A percentile compares a stretch with the other conserved stretches of the same genome.
phyloP scores from a whole-genome alignment of 2,113 vertebrate genomes.

The Boulengeromyrus knoepffleri region DNA sequence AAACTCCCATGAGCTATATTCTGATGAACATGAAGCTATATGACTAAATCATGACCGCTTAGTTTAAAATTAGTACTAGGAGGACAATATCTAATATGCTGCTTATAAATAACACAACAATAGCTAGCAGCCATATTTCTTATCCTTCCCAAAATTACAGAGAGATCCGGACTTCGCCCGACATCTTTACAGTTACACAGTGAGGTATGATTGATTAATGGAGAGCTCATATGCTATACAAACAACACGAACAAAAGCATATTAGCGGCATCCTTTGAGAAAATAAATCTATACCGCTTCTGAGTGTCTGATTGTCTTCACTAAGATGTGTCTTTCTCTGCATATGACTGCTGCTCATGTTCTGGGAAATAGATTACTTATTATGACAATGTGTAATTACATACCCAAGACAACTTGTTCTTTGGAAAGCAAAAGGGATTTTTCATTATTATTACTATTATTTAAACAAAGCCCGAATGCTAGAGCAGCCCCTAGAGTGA shows the following conservation, averaged over 20 bases:
- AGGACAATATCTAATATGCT: neutral
- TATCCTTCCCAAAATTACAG: neutral
- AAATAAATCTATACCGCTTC: neutral
- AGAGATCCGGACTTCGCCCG: neutral
- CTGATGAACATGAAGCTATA: neutral
- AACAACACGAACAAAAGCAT: neutral
- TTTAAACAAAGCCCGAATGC: neutral
- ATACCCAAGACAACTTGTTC: neutral
- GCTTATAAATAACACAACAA: neutral
- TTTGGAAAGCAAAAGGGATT: neutral
- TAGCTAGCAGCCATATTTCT: neutral
- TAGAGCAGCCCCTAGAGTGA: neutral
- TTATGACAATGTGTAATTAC: slow-evolving; percentile 18
- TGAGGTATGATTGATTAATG: neutral
- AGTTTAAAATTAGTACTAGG: neutral
- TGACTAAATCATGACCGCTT: neutral
- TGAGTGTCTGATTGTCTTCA: neutral
- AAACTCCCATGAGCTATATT: neutral
- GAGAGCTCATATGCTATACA: neutral
- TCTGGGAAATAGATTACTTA: neutral
- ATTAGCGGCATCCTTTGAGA: neutral
- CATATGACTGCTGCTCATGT: neutral
- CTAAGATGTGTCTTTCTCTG: neutral
- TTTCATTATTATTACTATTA: neutral
- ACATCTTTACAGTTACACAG: neutral